phyloP scores from a whole-genome alignment of 2,797 vertebrate species.

The Apogon hyalosoma region DNA sequence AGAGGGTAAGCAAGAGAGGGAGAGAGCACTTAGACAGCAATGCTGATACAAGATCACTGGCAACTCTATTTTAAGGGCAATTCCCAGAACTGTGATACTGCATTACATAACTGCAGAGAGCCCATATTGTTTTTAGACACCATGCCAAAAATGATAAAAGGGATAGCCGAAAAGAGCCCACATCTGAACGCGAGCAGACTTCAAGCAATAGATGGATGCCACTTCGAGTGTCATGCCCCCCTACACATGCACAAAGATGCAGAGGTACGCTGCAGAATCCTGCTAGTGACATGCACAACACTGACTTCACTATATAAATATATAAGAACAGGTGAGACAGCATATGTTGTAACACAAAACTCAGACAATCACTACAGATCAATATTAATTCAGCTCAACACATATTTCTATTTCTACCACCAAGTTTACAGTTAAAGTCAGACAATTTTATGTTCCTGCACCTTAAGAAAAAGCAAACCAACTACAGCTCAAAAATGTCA shows the following conservation, averaged over 20 bases:
- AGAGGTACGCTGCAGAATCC: slow-evolving; percentile 25
- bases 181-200: slow-evolving; percentile 53
- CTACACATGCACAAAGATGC: slow-evolving; percentile 48
- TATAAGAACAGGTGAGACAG: slow-evolving; percentile 39
- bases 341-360: slow-evolving; percentile 9
- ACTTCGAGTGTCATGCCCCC: slow-evolving; percentile 33
- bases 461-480: neutral
- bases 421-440: neutral
- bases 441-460: slow-evolving; percentile 10
- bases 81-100: slow-evolving; percentile 84
- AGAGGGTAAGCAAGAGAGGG: slow-evolving; percentile 61
- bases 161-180: slow-evolving; percentile 51
- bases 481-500: neutral
- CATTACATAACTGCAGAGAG: slow-evolving; percentile 82
- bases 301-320: slow-evolving; percentile 50
- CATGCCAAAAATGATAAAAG: slow-evolving; percentile 72
- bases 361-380: slow-evolving; percentile 19
- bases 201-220: slow-evolving; percentile 35
- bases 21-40: slow-evolving; percentile 71
- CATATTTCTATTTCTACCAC: slow-evolving; percentile 14
- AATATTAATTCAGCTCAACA: slow-evolving; percentile 4
- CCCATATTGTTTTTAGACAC: slow-evolving; percentile 80
- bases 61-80: slow-evolving; percentile 86
- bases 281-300: slow-evolving; percentile 33
- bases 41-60: slow-evolving; percentile 81